Conservation (phyloP, 1,140 invertebrate genomes). For the Zaprionus capensis region DNA sequence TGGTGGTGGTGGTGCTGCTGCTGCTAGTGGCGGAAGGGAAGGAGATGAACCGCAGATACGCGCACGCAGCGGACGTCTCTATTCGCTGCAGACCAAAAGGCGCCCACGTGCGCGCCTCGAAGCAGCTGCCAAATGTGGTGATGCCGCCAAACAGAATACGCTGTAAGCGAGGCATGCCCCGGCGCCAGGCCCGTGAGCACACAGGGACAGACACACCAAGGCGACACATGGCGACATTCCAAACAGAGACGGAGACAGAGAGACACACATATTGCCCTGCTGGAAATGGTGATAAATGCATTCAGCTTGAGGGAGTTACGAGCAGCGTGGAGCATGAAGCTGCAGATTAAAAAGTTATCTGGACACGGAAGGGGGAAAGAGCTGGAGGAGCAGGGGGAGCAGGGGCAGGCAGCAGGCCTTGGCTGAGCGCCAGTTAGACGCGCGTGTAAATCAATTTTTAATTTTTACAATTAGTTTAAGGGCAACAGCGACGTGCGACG, state of each 20-base stretch:
- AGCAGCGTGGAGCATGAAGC: slow-evolving; percentile 14
- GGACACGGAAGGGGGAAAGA: background rate
- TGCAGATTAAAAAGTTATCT: slow-evolving; percentile 30
- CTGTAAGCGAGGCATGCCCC: slow-evolving; percentile 50
- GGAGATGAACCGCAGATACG: slow-evolving; percentile 66
- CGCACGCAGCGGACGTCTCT: slow-evolving; percentile 77
- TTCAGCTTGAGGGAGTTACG: slow-evolving; percentile 57
- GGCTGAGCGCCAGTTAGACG: slow-evolving; percentile 33
- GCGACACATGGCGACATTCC: slow-evolving; percentile 36
- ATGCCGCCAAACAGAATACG: slow-evolving; percentile 79
- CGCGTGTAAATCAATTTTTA: slow-evolving; percentile 76
- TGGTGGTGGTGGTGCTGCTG: slow-evolving; percentile 24
- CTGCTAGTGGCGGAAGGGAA: slow-evolving; percentile 38
- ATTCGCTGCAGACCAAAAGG: slow-evolving; percentile 82
- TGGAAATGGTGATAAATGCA: slow-evolving; percentile 75
- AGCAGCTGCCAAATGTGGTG: slow-evolving; percentile 66
- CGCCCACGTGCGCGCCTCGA: slow-evolving; percentile 79
- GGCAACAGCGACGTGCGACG: background rate
- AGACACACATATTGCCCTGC: slow-evolving; percentile 2
- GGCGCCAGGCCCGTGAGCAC: background rate
- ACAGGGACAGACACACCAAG: background rate
- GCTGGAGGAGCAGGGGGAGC: no score
- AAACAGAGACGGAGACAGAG: slow-evolving; percentile 1
- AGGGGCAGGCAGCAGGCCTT: background rate
- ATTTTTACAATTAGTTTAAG: slow-evolving; percentile 78